phyloP scores from a whole-genome alignment of 2,888 invertebrate species.

The Tetheella fluctuosa region DNA sequence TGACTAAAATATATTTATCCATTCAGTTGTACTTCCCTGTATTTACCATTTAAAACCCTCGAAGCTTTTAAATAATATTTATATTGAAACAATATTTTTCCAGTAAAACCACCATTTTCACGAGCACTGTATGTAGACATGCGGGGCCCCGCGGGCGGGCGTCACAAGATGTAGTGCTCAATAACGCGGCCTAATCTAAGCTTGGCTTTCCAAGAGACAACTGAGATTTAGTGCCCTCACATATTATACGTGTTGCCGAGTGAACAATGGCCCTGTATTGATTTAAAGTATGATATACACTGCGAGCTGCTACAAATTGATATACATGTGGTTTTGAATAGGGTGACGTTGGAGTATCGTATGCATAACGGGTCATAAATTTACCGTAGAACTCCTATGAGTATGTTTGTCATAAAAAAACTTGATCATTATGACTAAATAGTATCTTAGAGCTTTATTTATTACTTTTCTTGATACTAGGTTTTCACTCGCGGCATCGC shows the following conservation, averaged over 20 bases:
- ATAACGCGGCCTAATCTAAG: slow-evolving; percentile 69
- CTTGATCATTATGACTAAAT: too few relatives aligned
- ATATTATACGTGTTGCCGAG: slow-evolving; percentile 48
- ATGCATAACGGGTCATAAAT: background rate
- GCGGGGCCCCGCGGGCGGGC: slow-evolving; percentile 32
- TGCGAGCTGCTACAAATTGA: slow-evolving; percentile 10
- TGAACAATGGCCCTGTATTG: slow-evolving; percentile 38
- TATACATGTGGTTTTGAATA: background rate
- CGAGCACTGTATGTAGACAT: slow-evolving; percentile 14
- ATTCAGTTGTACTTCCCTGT: background rate
- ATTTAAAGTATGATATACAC: slow-evolving; percentile 42
- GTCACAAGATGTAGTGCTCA: slow-evolving; percentile 67
- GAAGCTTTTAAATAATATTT: background rate
- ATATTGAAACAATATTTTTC: slow-evolving; percentile 4
- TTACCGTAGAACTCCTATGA: too few relatives aligned
- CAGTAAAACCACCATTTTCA: slow-evolving; percentile 5
- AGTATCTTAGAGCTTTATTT: too few relatives aligned
- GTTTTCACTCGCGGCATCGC: too few relatives aligned
- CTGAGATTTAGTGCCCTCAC: slow-evolving; percentile 64
- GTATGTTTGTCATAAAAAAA: too few relatives aligned
- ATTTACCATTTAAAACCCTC: background rate
- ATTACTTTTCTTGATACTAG: too few relatives aligned
- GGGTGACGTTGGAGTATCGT: background rate
- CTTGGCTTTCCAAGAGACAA: slow-evolving; percentile 54
- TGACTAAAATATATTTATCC: background rate